phyloP scores from a whole-genome alignment of 2,113 vertebrate genomes.

The Colossoma macropomum region DNA sequence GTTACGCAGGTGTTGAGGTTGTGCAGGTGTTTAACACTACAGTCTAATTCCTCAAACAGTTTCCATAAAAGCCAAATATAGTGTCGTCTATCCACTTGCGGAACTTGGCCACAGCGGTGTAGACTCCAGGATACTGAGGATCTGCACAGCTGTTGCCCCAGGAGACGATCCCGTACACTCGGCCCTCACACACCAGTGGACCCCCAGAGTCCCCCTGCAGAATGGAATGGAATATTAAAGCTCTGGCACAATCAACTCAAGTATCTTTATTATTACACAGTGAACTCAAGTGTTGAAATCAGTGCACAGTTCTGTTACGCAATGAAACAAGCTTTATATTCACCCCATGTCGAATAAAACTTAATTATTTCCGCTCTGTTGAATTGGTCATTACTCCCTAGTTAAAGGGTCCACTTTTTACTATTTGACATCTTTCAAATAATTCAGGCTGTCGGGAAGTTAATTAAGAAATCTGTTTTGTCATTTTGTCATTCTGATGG shows the following conservation, averaged over 20 bases:
- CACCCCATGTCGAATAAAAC: too few species aligned
- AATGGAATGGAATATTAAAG: not conserved
- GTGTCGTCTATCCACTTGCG: constrained; percentile 82
- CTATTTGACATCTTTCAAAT: too few species aligned
- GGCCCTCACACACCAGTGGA: constrained; percentile 81
- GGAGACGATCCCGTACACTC: constrained; percentile 82
- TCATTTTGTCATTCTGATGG: too few species aligned
- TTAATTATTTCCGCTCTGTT: too few species aligned
- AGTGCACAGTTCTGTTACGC: not conserved
- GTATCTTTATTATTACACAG: not conserved
- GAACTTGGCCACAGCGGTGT: constrained; percentile 79
- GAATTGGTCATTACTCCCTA: too few species aligned
- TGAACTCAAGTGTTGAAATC: not conserved
- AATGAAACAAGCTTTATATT: not conserved
- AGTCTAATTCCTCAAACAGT: constrained; percentile 60
- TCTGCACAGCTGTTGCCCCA: constrained; percentile 82
- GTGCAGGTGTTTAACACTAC: constrained; percentile 3
- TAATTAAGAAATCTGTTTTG: too few species aligned
- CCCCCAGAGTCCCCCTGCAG: constrained; percentile 83
- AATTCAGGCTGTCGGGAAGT: too few species aligned
- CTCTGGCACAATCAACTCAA: not conserved
- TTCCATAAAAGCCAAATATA: constrained; percentile 74
- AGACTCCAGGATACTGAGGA: constrained; percentile 80
- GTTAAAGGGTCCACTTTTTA: too few species aligned
- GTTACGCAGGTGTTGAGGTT: constrained; percentile 8